Base-by-base conservation (phyloP, 1,140 invertebrate genomes). In the Daktulosphaira vitifoliae region DNA sequence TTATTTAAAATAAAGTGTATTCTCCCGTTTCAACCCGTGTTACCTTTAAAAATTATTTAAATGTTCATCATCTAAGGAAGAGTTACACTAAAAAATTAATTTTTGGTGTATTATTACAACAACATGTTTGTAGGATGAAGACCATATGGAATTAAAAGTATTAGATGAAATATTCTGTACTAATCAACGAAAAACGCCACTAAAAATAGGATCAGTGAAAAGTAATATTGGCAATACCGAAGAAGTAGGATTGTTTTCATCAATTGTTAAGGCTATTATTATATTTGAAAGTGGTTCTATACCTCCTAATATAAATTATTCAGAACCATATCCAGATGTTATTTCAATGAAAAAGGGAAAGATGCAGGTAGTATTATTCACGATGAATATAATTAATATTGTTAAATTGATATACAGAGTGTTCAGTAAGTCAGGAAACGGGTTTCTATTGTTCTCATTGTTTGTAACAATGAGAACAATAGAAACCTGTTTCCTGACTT, bases 281-380 rank as follows among this genome's bases (percentile, higher is more conserved):
- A 75, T 81, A 13, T 82, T 85, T 76, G 80, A 86, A 71, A 73
- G 75, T 26, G 76, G 77, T 49, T 69, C 73, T 1, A 81, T 88
- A 67, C 82, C 85, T 29, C 78, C 81, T 9, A 87, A 86, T 73
- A 75, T 88, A 16, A 81, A 87, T 73, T 67, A 52, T 13, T 18
- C 51, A 2, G n/a, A 18, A 37, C 53, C 68, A 20, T 44, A 67
- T 56, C n/a, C 42, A 53, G 53, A 56, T 49, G 25, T 67, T 1
- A 85, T 89, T 4, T 90, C 87, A 2, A 76, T 98, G 8, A 74
- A 73, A 37, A 89, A 96, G 73, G 95, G 94, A 1, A 77, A 85
- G 25, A 79, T 33, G 29, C 29, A 33, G 78, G 81, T 83, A 44
- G 51, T 7, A 25, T 38, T 46, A 37, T 33, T 33, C 29, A 11